Evolutionary conservation across 2,888 invertebrate species (phyloP).

Genomic region (Ophion slaviceki): DNA sequence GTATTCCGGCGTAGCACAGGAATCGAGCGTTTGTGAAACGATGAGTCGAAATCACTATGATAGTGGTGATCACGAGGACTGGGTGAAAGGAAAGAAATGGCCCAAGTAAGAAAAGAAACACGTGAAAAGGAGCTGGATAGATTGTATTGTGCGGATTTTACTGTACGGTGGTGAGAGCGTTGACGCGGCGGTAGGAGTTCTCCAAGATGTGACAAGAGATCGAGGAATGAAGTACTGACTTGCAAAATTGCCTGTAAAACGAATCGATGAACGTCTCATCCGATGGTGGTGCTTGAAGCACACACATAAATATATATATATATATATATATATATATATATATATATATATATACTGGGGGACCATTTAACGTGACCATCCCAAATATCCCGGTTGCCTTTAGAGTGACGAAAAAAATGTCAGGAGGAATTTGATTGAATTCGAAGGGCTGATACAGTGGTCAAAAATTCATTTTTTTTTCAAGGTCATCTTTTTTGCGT

Average conservation of each 20-base stretch:
- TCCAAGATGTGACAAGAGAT: slow-evolving; percentile 64
- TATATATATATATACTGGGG: not conserved
- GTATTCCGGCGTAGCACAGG: slow-evolving; percentile 33
- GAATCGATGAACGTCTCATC: slow-evolving; percentile 73
- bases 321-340: not conserved
- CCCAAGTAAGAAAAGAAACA: slow-evolving; percentile 49
- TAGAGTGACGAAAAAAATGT: too few relatives aligned
- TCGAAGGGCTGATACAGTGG: too few relatives aligned
- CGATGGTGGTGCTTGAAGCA: slow-evolving; percentile 62
- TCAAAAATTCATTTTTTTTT: too few relatives aligned
- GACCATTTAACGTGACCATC: too few relatives aligned
- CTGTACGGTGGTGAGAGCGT: slow-evolving; percentile 39
- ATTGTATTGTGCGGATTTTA: not conserved
- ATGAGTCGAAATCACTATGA: slow-evolving; percentile 51
- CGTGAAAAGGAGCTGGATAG: slow-evolving; percentile 19
- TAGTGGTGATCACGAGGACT: slow-evolving; percentile 70
- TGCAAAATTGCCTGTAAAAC: slow-evolving; percentile 74
- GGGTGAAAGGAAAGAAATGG: slow-evolving; percentile 39
- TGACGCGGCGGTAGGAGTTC: not conserved
- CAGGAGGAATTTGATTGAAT: too few relatives aligned
- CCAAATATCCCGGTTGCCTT: too few relatives aligned
- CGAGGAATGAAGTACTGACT: slow-evolving; percentile 61
- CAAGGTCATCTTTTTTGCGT: too few relatives aligned
- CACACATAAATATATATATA: not conserved
- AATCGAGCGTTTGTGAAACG: slow-evolving; percentile 14